These are phyloP conservation scores for Typhlomys cinereus DNA, from an alignment of 2,113 vertebrate genomes.

Conservation along the genomic window DNA sequence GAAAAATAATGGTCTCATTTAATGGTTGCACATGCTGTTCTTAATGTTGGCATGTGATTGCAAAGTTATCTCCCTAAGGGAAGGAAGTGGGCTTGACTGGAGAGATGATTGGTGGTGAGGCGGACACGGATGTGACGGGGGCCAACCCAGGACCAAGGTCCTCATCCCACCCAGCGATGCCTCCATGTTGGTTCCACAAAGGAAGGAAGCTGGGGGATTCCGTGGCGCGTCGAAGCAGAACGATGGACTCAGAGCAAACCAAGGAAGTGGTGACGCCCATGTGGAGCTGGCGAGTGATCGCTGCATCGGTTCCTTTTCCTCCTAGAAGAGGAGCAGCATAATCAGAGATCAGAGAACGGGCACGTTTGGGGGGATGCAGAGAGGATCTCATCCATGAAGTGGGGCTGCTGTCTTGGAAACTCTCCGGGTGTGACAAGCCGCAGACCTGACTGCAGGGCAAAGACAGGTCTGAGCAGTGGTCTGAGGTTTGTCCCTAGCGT, in stretches of 20 bases:
- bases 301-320: not conserved
- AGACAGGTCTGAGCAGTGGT: rapidly evolving
- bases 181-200: not conserved
- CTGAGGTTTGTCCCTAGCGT: rapidly evolving
- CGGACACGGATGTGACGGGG: too few relatives aligned
- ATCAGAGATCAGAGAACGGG: too few relatives aligned
- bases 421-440: not conserved
- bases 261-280: rapidly evolving
- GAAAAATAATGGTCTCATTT: not conserved
- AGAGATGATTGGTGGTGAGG: not conserved
- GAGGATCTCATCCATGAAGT: not conserved
- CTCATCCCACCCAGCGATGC: rapidly evolving
- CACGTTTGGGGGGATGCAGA: not conserved
- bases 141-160: too few relatives aligned
- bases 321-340: not conserved
- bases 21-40: not conserved
- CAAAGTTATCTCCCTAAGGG: not conserved
- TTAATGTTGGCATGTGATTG: not conserved
- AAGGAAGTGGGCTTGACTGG: not conserved
- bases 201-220: too few relatives aligned
- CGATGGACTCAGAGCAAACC: not conserved
- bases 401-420: not conserved
- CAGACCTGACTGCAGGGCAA: not conserved
- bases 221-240: not conserved
- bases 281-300: not conserved